Evolutionary conservation across 2,113 vertebrate species (phyloP), one percentile per base, ranked within the genome.

Genomic region (Plestiodon gilberti): DNA sequence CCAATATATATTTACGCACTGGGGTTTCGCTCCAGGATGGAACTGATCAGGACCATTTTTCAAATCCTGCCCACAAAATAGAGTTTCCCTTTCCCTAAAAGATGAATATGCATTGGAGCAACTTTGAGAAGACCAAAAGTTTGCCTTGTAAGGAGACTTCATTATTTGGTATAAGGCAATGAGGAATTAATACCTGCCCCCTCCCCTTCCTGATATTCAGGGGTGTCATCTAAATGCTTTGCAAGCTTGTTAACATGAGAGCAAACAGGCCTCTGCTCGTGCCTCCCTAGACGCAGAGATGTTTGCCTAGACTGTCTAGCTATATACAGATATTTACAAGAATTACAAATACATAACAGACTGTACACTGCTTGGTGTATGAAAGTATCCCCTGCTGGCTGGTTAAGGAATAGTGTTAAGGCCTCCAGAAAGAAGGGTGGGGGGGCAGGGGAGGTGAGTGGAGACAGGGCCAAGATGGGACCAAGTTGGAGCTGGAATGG

Each of bases 291-390:
- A 43, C 38, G 15, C 6, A 79, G 64, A 48, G 18, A 62, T 57
- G 40, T 64, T 48, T 62, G 67, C 38, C 57, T 43, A 48, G 77
- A 48, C 77, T 15, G 9, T 48, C 73, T 23, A 30, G 28, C 23
- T 86, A 86, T 81, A 55, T 87, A 87, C 59, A 87, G 75, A 87
- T 87, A 87, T 87, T 81, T 87, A 87, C 85, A 87, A 76, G 70
- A 81, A 25, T 73, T 75, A 89, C 62, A 65, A 48, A 81, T 81
- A 48, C 78, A 0, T 25, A 64, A 25, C 8, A 6, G 22, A 43
- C 73, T 59, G 18, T 9, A 38, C 86, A 43, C 0, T 9, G 80
- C 48, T 87, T 38, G 6, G 5, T 9, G 35, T 76, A 4, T 43
- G 78, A 81, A n/a, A 13, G 9, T 33, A 70, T 52, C 87, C 87